phyloP scores from a whole-genome alignment of 2,888 invertebrate species.

The Polyploca ridens region DNA sequence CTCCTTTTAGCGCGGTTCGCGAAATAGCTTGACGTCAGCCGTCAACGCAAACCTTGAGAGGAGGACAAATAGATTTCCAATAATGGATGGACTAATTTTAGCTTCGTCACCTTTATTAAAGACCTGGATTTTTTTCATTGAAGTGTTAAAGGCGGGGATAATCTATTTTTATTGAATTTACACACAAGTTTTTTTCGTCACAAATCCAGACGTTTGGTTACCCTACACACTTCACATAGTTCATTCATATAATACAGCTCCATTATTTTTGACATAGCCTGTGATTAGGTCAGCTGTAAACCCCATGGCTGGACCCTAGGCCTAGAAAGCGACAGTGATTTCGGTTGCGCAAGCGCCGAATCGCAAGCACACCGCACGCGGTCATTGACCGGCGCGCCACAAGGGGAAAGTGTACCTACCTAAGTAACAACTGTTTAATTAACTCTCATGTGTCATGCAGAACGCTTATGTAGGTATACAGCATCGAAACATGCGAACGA shows the following conservation, averaged over 20 bases:
- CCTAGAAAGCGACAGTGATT: conserved; percentile 80
- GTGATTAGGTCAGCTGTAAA: not conserved
- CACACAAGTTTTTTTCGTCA: too few relatives aligned
- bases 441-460: conserved; percentile 37
- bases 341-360: conserved; percentile 74
- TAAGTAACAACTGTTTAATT: conserved; percentile 57
- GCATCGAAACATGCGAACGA: not conserved
- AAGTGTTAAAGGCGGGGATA: too few relatives aligned
- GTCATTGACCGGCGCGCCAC: conserved; percentile 63
- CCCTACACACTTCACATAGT: not conserved
- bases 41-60: not conserved
- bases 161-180: too few relatives aligned
- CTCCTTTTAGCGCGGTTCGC: not conserved
- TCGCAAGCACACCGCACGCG: conserved; percentile 45
- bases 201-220: too few relatives aligned
- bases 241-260: not conserved
- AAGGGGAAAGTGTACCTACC: conserved; percentile 66
- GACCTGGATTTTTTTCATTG: too few relatives aligned
- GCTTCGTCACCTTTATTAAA: too few relatives aligned
- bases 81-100: not conserved
- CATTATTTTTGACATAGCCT: not conserved
- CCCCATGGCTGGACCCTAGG: conserved; percentile 38
- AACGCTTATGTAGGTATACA: not conserved
- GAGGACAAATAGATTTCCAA: not conserved
- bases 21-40: not conserved